phyloP scores from a whole-genome alignment of 2,888 invertebrate species.

The Drosophila conformis region DNA sequence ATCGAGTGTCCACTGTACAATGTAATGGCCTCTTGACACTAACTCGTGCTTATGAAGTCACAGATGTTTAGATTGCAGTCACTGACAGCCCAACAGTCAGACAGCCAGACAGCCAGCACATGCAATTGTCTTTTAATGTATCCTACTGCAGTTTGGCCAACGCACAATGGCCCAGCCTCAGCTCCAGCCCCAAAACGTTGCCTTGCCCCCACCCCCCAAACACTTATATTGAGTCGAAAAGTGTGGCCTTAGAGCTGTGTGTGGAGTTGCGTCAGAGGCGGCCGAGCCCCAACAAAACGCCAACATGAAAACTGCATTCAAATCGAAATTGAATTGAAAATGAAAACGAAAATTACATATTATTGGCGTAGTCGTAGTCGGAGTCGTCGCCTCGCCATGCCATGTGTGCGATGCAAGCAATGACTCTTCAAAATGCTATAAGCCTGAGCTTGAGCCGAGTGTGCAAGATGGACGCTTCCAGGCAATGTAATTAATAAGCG shows the following conservation, averaged over 20 bases:
- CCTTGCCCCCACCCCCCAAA: constrained; percentile 19
- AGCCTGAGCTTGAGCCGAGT: constrained; percentile 70
- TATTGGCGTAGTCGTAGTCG: constrained; percentile 56
- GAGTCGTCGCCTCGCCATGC: constrained; percentile 1
- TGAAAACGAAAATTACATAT: constrained; percentile 55
- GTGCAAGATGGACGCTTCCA: constrained; percentile 10
- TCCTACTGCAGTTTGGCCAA: constrained; percentile 50
- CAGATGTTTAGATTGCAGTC: constrained; percentile 57
- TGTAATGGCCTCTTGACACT: constrained; percentile 35
- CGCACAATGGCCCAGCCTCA: constrained; percentile 65
- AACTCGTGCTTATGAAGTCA: constrained; percentile 36
- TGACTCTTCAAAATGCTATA: constrained; percentile 72
- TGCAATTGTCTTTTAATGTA: constrained; percentile 69
- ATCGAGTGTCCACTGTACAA: constrained; percentile 19
- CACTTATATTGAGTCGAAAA: constrained; percentile 18
- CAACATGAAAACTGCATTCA: constrained; percentile 69
- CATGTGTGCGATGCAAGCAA: constrained; percentile 52
- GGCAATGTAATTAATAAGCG: constrained; percentile 68
- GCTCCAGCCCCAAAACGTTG: constrained; percentile 16
- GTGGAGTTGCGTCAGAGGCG: constrained; percentile 55
- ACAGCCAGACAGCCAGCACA: constrained; percentile 6
- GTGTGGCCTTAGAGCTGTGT: constrained; percentile 18
- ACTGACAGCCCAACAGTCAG: constrained; percentile 8
- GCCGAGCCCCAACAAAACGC: constrained; percentile 65
- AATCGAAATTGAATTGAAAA: constrained; percentile 62